Base-by-base conservation (phyloP, 2,888 invertebrate genomes). In the Mongoloraphidia duomilia region DNA sequence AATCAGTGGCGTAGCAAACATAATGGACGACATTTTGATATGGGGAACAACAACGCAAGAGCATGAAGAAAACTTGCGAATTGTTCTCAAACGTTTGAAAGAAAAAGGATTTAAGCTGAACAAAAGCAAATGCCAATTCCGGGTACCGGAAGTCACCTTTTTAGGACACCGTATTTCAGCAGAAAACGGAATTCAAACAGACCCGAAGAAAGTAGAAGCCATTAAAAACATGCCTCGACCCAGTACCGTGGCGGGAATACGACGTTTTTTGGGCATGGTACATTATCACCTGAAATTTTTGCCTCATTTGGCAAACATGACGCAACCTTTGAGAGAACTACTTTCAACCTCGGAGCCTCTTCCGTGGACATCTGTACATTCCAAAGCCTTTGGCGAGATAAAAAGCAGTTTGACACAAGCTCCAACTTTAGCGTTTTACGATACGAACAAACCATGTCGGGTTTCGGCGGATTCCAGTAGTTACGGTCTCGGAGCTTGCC, bases 381-480 rank as follows among this genome's bases (percentile, higher is more conserved):
- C 56, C 36, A 40, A 53, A 44, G 56, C 59, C 1, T 63, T 62
- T 39, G 13, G 56, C 9, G 34, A 54, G 43, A 49, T 63, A 35
- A 65, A 65, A 52, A 9, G 52, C 10, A 36, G 55, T 17, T 42
- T 65, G 9, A 50, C 56, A 9, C 44, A 53, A 43, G 50, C 57
- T 1, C 63, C 63, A 6, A 55, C 57, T 6, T 54, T 66, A 14
- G 55, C 59, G 9, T 53, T 57, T 42, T 66, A 57, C 52, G 60
- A 65, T 49, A 53, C 55, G 9, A 53, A 52, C 5, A 50, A 55
- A 52, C n/a, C n/a, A n/a, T n/a, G n/a, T n/a, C n/a, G n/a, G n/a
- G n/a, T n/a, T n/a, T n/a, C 17, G 11, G 60, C 64, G 5, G 65
- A 66, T 55, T 58, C 62, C 1, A 60, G 60, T 4, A 53, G 55